Conservation (phyloP, 2,888 invertebrate species). For the Melipona beecheii region DNA sequence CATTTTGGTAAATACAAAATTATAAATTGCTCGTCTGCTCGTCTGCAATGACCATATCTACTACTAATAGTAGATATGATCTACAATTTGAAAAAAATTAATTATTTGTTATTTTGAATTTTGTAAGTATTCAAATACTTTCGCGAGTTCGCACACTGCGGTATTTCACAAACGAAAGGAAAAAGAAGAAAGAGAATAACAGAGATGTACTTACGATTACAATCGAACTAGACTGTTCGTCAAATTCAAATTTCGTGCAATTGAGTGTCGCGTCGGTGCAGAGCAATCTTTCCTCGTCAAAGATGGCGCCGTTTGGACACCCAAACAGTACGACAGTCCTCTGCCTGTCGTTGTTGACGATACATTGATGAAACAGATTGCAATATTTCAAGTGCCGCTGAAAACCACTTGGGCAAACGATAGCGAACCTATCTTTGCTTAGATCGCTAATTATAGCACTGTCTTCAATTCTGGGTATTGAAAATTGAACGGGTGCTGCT, state of each 20-base stretch:
- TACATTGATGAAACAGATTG: constrained; percentile 92
- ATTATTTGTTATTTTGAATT: not conserved
- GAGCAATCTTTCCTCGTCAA: constrained; percentile 85
- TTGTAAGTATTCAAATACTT: not conserved
- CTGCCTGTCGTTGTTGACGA: constrained; percentile 87
- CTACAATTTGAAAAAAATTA: no score
- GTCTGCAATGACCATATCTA: no score
- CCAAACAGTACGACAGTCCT: constrained; percentile 88
- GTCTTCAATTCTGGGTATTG: no score
- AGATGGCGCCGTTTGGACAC: constrained; percentile 91
- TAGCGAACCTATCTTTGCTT: constrained; percentile 88
- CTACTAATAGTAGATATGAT: no score
- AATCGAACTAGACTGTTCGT: not conserved
- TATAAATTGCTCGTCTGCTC: no score
- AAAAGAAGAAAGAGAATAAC: no score
- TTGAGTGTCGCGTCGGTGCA: no score
- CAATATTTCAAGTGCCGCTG: constrained; percentile 86
- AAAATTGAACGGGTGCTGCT: not conserved
- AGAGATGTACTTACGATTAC: not conserved
- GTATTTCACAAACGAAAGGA: not conserved
- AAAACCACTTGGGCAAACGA: constrained; percentile 92
- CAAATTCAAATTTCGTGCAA: not conserved
- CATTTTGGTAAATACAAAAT: no score
- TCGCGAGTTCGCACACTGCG: not conserved
- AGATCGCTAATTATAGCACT: constrained; percentile 79